Conservation (phyloP, 2,113 vertebrate genomes). For the Gracilinanus agilis region DNA sequence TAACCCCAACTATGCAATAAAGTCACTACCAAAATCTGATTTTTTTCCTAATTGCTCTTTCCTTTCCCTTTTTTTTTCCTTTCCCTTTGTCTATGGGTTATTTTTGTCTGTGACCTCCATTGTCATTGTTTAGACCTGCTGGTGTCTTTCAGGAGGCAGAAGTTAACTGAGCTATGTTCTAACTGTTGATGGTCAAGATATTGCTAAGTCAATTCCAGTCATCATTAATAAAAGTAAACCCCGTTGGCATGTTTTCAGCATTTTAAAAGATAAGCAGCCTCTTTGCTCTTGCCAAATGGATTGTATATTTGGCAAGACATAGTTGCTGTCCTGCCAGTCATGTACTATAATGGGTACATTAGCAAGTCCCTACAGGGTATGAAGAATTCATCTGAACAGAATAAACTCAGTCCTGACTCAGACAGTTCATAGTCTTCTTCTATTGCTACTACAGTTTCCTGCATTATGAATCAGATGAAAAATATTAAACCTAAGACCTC, state of each 20-base stretch:
- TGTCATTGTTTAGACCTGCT: neutral
- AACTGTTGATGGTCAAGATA: neutral
- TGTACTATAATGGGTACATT: neutral
- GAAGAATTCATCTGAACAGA: neutral
- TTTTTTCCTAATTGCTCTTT: neutral
- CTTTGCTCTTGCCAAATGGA: constrained; percentile 7
- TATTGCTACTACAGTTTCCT: neutral
- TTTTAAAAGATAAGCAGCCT: neutral
- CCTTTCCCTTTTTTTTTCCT: neutral
- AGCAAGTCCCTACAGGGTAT: constrained; percentile 10
- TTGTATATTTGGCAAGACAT: neutral
- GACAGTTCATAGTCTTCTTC: neutral
- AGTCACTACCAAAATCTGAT: neutral
- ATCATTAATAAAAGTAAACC: constrained; percentile 7
- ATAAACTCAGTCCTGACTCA: neutral
- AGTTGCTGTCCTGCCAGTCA: neutral
- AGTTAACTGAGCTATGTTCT: neutral
- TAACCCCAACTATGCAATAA: neutral
- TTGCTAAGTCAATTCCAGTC: constrained; percentile 12
- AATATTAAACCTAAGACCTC: neutral
- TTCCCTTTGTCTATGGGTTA: neutral
- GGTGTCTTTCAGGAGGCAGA: neutral
- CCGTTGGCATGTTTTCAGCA: neutral
- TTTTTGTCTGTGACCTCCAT: neutral
- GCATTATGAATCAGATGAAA: neutral